Evolutionary conservation across 2,888 invertebrate genomes (phyloP).

Genomic region (Parapristionchus giblindavisi): DNA sequence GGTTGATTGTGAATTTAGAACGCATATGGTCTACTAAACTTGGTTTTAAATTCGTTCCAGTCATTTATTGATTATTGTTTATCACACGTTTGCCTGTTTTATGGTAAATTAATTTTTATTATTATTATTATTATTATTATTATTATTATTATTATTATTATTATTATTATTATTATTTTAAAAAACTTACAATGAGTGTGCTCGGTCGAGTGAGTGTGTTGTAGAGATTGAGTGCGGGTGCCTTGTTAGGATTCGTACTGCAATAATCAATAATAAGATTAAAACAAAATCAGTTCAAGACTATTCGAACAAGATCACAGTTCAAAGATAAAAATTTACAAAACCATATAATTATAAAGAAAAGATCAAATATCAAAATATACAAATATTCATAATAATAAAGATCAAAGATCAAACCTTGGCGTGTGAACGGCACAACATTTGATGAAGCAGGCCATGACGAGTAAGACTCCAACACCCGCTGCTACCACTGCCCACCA

Average conservation of each 20-base stretch:
- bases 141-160: too few species aligned
- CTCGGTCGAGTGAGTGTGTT: conserved; percentile 77
- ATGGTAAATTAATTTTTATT: too few species aligned
- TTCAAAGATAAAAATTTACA: not conserved
- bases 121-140: too few species aligned
- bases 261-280: not conserved
- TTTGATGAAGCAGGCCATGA: conserved; percentile 98
- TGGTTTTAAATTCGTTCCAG: too few species aligned
- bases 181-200: too few species aligned
- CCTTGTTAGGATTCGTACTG: conserved; percentile 81
- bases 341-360: not conserved
- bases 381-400: not conserved
- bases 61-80: too few species aligned
- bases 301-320: not conserved
- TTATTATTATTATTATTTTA: too few species aligned
- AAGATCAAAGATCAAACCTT: conserved; percentile 73
- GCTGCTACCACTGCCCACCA: conserved; percentile 95
- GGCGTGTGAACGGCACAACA: conserved; percentile 99
- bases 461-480: conserved; percentile 87
- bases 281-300: not conserved
- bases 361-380: not conserved
- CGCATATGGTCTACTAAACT: too few species aligned
- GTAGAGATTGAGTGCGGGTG: conserved; percentile 90
- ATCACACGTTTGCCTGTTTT: too few species aligned
- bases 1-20: too few species aligned